Evolutionary conservation across 1,140 invertebrate species (phyloP).

Genomic region (Chelonus insularis): DNA sequence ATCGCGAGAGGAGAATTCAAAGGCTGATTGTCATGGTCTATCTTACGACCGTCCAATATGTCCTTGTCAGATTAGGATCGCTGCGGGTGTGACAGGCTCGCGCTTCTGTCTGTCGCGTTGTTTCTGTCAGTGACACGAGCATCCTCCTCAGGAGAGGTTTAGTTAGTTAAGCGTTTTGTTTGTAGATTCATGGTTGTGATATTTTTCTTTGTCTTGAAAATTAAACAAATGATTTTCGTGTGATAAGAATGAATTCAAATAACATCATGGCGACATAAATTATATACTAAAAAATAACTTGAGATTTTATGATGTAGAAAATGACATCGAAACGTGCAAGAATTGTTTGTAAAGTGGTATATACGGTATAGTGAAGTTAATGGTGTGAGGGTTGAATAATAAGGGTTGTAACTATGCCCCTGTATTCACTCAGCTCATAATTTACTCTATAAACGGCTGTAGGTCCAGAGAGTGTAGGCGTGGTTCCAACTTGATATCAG

Average conservation of each 20-base stretch:
- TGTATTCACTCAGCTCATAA: neutral
- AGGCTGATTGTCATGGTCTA: neutral
- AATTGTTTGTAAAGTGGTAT: too few relatives aligned
- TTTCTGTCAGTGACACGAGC: neutral
- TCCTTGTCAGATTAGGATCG: slow-evolving; percentile 10
- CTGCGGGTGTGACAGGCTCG: slow-evolving; percentile 5
- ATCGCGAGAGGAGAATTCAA: neutral
- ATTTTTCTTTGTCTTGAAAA: too few relatives aligned
- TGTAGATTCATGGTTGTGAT: too few relatives aligned
- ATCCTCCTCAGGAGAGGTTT: too few relatives aligned
- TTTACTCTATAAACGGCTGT: neutral
- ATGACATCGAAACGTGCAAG: too few relatives aligned
- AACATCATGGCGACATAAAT: too few relatives aligned
- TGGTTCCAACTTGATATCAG: slow-evolving; percentile 44
- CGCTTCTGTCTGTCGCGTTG: slow-evolving; percentile 8
- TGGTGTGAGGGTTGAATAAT: neutral
- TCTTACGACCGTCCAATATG: neutral
- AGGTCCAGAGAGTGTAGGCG: neutral
- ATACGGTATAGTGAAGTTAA: too few relatives aligned
- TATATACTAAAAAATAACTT: too few relatives aligned
- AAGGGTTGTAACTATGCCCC: neutral
- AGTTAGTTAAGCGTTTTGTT: too few relatives aligned
- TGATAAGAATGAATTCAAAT: too few relatives aligned
- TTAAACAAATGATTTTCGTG: too few relatives aligned
- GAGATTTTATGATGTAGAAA: too few relatives aligned